Evolutionary conservation across 1,140 invertebrate species (phyloP).

Genomic region (Eriocheir sinensis): DNA sequence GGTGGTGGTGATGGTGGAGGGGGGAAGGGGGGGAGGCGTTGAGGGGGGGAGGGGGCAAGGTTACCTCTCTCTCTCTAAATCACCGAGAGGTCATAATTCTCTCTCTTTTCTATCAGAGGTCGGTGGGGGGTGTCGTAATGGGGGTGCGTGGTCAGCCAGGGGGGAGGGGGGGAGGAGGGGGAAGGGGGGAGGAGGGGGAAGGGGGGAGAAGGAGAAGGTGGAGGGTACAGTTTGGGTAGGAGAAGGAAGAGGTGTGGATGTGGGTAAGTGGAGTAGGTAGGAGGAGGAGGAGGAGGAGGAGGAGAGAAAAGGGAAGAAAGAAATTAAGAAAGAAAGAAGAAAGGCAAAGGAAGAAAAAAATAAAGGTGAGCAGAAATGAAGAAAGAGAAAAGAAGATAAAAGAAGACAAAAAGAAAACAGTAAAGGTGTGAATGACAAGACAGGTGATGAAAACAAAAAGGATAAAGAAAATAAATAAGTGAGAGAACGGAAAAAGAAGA

Average conservation of each 20-base stretch:
- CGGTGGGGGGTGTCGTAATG: constrained; percentile 56
- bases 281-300: too few relatives aligned
- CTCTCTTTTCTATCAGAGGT: constrained; percentile 42
- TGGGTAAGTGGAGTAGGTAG: neutral
- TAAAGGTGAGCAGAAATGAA: too few relatives aligned
- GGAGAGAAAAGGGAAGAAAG: too few relatives aligned
- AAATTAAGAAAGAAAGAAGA: neutral
- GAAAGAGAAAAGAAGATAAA: neutral
- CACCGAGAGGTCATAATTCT: constrained; percentile 34
- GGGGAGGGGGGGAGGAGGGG: constrained; percentile 5
- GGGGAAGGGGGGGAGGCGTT: neutral
- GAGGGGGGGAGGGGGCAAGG: neutral
- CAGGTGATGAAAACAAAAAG: too few relatives aligned
- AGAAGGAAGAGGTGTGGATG: neutral
- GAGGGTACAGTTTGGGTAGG: neutral
- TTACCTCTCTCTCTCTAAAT: constrained; percentile 39
- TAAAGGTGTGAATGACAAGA: too few relatives aligned
- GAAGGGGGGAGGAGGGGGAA: neutral
- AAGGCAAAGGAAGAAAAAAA: neutral
- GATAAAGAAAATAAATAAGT: neutral
- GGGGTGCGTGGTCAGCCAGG: neutral
- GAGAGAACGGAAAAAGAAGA: neutral
- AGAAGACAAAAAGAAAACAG: too few relatives aligned
- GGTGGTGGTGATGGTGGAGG: neutral
- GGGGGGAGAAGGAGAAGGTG: neutral